Base-by-base conservation (phyloP, 2,797 vertebrate genomes). In the Crenuchus spilurus region DNA sequence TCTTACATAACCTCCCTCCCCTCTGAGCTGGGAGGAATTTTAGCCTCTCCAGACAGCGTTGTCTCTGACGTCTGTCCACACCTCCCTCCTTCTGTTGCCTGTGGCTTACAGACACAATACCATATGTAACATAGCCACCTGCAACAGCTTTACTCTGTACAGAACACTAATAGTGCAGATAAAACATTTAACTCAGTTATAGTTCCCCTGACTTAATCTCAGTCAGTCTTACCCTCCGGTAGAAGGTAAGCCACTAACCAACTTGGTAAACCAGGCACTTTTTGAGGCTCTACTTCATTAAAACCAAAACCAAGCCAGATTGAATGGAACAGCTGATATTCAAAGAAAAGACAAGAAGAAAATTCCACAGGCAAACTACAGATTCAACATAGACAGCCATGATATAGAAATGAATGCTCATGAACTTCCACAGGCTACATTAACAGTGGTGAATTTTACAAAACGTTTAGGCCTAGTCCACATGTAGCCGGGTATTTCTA, bases 211-310 rank as follows among this genome's bases (percentile, higher is more conserved):
- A 37, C 2, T 35, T 14, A 14, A 46, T 8, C n/a, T n/a, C n/a
- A 37, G 30, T 58, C n/a, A 18, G 31, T 37, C 30, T 20, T 5
- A 8, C 31, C 13, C 24, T 28, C 24, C 26, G 6, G 1, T 20
- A 46, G 10, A 14, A 3, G 22, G 18, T 11, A 1, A 10, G 16
- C 4, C 42, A n/a, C 42, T 0, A 57, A 57, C 52, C 52, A 57
- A 16, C 1, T 1, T n/a, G 7, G 8, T 44, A 51, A 65, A 64
- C 39, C 20, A 55, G 61, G 71, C 39, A 73, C 51, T 73, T 73
- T 57, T 39, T 37, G n/a, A 55, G 14, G 49, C 54, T 9, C 26
- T 42, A 33, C 16, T 44, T 51, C 22, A 7, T 20, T 14, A 55
- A 48, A 48, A 48, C 42, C 42, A 44, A n/a, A 44, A n/a, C 1